Conservation (phyloP, 2,888 invertebrate species). For the Opisthograptis luteolata region DNA sequence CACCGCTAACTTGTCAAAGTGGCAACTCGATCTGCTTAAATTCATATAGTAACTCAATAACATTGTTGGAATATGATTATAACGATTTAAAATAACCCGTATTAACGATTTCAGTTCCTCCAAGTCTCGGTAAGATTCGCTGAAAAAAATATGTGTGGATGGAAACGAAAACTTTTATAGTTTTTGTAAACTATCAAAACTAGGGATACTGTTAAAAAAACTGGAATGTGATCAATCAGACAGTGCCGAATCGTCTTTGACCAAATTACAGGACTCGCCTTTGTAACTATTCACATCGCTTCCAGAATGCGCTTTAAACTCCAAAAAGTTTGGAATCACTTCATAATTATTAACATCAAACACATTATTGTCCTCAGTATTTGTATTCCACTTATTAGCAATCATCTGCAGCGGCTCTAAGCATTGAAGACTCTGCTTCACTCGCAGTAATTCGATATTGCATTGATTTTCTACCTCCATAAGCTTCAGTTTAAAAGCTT, state of each 20-base stretch:
- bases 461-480: conserved; percentile 79
- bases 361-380: conserved; percentile 43
- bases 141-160: too few species aligned
- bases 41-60: too few species aligned
- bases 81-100: too few species aligned
- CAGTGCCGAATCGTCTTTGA: conserved; percentile 40
- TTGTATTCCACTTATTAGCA: conserved; percentile 68
- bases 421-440: conserved; percentile 77
- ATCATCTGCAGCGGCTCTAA: conserved; percentile 73
- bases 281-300: conserved; percentile 50
- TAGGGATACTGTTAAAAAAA: too few species aligned
- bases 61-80: too few species aligned
- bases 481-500: conserved; percentile 72
- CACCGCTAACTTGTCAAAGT: too few species aligned
- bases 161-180: too few species aligned
- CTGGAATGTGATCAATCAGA: too few species aligned
- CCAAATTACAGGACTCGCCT: conserved; percentile 38
- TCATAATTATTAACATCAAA: conserved; percentile 65
- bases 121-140: too few species aligned
- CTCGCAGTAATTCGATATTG: conserved; percentile 72
- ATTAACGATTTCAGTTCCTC: too few species aligned
- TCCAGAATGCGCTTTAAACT: conserved; percentile 53
- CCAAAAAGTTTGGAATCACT: conserved; percentile 66
- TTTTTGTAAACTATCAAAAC: too few species aligned
- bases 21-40: too few species aligned